Percentiles rank a stretch among this genome's conserved stretches.
Evolutionary conservation across 2,797 vertebrate genomes (phyloP).

Genomic region (Hydrophis major): DNA sequence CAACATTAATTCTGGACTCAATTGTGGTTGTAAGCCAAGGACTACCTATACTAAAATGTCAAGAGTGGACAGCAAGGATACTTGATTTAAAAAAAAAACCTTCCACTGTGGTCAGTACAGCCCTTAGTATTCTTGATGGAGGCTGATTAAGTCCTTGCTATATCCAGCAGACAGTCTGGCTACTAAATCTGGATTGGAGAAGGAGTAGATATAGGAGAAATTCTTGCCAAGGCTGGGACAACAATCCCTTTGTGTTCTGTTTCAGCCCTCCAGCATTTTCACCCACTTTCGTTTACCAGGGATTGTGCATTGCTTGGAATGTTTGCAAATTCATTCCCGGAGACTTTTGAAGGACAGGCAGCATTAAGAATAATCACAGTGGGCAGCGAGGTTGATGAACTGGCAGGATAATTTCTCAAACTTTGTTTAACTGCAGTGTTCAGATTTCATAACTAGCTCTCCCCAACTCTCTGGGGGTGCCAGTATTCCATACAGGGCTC

Average conservation of each 20-base stretch:
- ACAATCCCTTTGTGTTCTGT: neutral
- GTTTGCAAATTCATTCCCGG: neutral
- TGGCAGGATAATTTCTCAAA: neutral
- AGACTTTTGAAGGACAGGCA: slow-evolving; percentile 1
- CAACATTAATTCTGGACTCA: neutral
- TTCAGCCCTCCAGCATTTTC: neutral
- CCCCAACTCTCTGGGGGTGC: neutral
- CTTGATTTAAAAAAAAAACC: neutral
- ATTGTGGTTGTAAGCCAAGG: neutral
- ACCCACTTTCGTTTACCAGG: neutral
- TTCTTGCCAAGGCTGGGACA: slow-evolving; percentile 1
- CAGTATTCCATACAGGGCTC: neutral
- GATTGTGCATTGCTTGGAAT: neutral
- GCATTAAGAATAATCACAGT: neutral
- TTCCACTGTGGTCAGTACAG: neutral
- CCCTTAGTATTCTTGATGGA: neutral
- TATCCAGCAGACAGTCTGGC: neutral
- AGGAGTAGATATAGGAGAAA: neutral
- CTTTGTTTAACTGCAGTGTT: neutral
- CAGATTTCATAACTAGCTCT: neutral
- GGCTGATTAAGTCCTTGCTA: neutral
- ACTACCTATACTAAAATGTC: neutral
- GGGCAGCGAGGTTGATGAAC: neutral
- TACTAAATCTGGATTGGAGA: neutral
- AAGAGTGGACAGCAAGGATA: neutral